A percentile compares a stretch with the other conserved stretches of the same genome.
phyloP scores from a whole-genome alignment of 2,113 vertebrate species.

The Labeo rohita region DNA sequence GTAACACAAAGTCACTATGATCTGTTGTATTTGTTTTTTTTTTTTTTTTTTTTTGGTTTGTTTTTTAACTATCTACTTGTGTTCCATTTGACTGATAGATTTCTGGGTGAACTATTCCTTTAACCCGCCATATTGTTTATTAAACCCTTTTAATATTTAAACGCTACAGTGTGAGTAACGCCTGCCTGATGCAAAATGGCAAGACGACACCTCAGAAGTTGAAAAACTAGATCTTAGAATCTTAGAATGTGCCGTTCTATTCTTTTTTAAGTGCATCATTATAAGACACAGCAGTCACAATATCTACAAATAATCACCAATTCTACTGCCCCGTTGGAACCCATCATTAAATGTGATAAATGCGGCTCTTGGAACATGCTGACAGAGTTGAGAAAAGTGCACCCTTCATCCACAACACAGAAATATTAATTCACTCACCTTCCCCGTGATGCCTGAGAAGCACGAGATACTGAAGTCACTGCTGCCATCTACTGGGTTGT shows the following conservation, averaged over 20 bases:
- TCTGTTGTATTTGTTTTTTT: too few species aligned
- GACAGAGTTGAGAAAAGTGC: not conserved
- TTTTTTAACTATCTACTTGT: too few species aligned
- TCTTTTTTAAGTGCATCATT: not conserved
- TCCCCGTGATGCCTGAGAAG: not conserved
- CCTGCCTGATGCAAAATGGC: not conserved
- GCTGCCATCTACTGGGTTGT: slow-evolving; percentile 65
- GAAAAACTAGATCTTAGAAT: not conserved
- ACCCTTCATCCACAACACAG: not conserved
- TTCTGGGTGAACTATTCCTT: too few species aligned
- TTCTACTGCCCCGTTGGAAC: not conserved
- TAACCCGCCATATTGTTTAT: too few species aligned
- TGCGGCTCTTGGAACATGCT: not conserved
- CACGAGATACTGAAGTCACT: slow-evolving; percentile 54
- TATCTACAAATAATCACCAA: not conserved
- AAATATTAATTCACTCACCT: not conserved
- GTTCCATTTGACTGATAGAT: too few species aligned
- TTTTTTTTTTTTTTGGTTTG: too few species aligned
- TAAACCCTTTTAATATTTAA: too few species aligned
- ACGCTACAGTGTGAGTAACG: not conserved
- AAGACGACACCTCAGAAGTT: not conserved
- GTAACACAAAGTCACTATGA: too few species aligned
- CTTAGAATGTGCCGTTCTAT: not conserved
- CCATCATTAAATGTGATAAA: not conserved
- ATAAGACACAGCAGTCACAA: not conserved